Evolutionary conservation across 64 coral and sea anemone species (phyloP).

Genomic region (Anthopleura sola): DNA sequence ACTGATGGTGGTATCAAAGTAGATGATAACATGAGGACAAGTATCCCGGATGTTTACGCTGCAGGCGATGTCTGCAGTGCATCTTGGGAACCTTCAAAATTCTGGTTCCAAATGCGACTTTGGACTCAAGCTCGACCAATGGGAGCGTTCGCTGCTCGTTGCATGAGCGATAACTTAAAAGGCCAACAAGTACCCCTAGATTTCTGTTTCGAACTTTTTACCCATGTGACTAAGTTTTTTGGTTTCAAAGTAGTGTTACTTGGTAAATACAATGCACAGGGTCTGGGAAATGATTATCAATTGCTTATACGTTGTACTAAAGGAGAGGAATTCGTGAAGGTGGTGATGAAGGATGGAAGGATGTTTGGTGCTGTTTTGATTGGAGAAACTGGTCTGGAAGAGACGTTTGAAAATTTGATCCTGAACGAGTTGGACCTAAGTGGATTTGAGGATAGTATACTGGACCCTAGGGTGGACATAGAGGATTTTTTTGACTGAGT

Average conservation of each 20-base stretch:
- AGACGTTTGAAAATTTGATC: constrained; percentile 99
- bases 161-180: constrained; percentile 61
- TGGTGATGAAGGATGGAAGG: constrained; percentile 71
- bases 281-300: constrained; percentile 58
- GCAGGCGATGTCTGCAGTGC: constrained; percentile 82
- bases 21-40: constrained; percentile 75
- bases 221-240: constrained; percentile 92
- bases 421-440: constrained; percentile 89
- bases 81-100: constrained; percentile 76
- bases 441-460: constrained; percentile 69
- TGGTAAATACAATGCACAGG: constrained; percentile 87
- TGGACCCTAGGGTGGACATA: constrained; percentile 86
- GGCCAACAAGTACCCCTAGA: constrained; percentile 64
- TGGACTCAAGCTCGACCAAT: constrained; percentile 95
- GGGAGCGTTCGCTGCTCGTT: constrained; percentile 90
- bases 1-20: constrained; percentile 82
- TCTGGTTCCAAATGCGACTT: constrained; percentile 95
- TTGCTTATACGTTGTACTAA: constrained; percentile 73
- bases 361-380: constrained; percentile 90
- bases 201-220: constrained; percentile 95
- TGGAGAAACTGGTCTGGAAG: constrained; percentile 94
- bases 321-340: constrained; percentile 83
- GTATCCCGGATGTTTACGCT: constrained; percentile 74
- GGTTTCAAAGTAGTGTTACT: constrained; percentile 91
- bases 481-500: constrained; percentile 98